Percentiles rank a stretch among this genome's conserved stretches.
Conservation (phyloP, 2,888 invertebrate genomes). For the Pilophorus perplexus region DNA sequence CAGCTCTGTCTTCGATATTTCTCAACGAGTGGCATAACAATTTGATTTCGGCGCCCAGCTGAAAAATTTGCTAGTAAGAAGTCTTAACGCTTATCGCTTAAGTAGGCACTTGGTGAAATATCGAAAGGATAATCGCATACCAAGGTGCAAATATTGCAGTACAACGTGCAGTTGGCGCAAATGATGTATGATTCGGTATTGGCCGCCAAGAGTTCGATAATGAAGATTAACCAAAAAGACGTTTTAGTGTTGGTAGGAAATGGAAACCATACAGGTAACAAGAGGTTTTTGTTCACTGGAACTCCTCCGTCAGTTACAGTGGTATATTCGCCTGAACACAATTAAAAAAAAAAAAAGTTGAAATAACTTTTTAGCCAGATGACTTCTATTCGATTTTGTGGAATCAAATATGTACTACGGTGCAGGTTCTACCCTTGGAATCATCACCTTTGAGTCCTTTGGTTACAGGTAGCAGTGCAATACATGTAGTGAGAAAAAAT, state of each 20-base stretch:
- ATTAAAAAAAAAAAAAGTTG: not conserved
- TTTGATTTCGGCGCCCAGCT: not conserved
- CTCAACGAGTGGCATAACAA: not conserved
- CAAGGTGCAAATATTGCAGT: conserved; percentile 5
- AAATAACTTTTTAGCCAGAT: not conserved
- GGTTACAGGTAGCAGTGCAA: too few species aligned
- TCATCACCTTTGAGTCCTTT: too few species aligned
- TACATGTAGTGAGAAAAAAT: too few species aligned
- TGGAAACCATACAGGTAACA: conserved; percentile 2
- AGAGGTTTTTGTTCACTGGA: conserved; percentile 5
- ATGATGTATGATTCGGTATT: not conserved
- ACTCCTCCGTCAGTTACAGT: not conserved
- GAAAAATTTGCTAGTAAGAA: too few species aligned
- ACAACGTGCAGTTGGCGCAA: not conserved
- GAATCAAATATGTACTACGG: too few species aligned
- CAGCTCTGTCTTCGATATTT: not conserved
- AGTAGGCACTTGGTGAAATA: too few species aligned
- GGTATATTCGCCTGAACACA: not conserved
- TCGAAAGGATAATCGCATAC: too few species aligned
- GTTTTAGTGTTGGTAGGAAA: not conserved
- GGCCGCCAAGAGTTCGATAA: not conserved
- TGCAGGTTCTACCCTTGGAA: too few species aligned
- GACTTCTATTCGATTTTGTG: not conserved
- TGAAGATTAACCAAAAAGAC: not conserved
- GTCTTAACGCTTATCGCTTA: too few species aligned